Evolutionary conservation across 2,113 vertebrate genomes (phyloP), one percentile per base, ranked within the genome.

Genomic region (Alethe castanea): DNA sequence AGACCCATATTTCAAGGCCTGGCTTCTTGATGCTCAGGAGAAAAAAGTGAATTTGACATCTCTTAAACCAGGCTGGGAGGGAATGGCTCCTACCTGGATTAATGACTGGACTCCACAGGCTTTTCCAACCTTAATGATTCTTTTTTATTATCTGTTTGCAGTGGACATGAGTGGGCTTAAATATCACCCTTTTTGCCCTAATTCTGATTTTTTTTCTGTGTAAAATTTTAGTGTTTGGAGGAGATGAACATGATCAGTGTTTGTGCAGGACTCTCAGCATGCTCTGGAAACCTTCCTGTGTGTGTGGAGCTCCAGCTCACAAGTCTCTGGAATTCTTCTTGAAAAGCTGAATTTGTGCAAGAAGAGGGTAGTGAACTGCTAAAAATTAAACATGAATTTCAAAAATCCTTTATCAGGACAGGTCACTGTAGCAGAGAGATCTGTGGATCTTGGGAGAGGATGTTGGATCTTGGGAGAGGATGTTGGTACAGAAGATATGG

Each of bases 401-500:
- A 54, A 66, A 78, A 52, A 16, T 54, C 25, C 5, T 40, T 77
- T 45, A 7, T n/a, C 40, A 33, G 42, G 38, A 31, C 19, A 19
- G 33, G 9, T 42, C 40, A 9, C 5, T 0, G 1, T 0, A 66
- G 47, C 18, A 44, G 28, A 14, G 33, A 76, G 29, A 23, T 76
- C 29, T 20, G 35, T 20, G 35, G 26, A 5, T 74, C 14, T 38
- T 73, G 42, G 42, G 42, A 19, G 60, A 29, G 60, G 35, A 29
- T 9, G 40, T 45, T 29, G 60, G 45, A 5, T 74, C 14, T 38
- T 73, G 42, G 42, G 42, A 19, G 60, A 29, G 60, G 35, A 29
- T 9, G 40, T 45, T 29, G 60, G 45, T 17, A 11, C 4, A 24
- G 35, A 10, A 11, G 36, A 29, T 5, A 0, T 4, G 35, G 33